Evolutionary conservation across 2,888 invertebrate species (phyloP).

Genomic region (Oscheius onirici): DNA sequence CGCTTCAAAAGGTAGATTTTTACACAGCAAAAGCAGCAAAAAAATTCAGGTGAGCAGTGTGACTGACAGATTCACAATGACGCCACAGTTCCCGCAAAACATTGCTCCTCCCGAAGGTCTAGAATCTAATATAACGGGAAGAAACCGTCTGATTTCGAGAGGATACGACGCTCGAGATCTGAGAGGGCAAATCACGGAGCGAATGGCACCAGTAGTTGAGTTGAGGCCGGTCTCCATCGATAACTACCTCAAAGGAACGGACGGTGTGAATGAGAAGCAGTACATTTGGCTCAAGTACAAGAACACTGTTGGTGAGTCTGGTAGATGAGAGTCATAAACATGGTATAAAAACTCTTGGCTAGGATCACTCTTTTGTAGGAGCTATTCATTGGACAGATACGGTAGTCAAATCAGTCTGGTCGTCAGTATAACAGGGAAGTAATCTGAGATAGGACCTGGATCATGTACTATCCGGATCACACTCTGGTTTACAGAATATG

Average conservation of each 20-base stretch:
- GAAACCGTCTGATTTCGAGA: conserved; percentile 45
- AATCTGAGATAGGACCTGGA: no score
- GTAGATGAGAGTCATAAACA: not conserved
- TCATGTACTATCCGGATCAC: no score
- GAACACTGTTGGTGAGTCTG: conserved; percentile 50
- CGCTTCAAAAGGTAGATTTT: conserved; percentile 63
- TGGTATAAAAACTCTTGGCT: not conserved
- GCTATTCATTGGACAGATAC: no score
- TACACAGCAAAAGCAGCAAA: no score
- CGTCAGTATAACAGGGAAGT: not conserved
- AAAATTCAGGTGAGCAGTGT: conserved; percentile 42
- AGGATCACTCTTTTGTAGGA: not conserved
- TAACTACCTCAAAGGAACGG: conserved; percentile 52
- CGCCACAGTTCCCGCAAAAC: conserved; percentile 51
- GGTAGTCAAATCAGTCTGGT: no score
- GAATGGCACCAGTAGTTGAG: conserved; percentile 56
- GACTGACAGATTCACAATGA: conserved; percentile 47
- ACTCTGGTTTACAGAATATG: no score
- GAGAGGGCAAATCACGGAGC: conserved; percentile 49
- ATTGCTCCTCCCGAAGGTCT: conserved; percentile 55
- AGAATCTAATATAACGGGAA: conserved; percentile 42
- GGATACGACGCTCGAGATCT: conserved; percentile 52
- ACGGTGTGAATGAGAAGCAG: conserved; percentile 56
- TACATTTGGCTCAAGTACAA: conserved; percentile 60
- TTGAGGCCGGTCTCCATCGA: conserved; percentile 54